phyloP scores from a whole-genome alignment of 2,113 vertebrate species.

The Pterocles burchelli region DNA sequence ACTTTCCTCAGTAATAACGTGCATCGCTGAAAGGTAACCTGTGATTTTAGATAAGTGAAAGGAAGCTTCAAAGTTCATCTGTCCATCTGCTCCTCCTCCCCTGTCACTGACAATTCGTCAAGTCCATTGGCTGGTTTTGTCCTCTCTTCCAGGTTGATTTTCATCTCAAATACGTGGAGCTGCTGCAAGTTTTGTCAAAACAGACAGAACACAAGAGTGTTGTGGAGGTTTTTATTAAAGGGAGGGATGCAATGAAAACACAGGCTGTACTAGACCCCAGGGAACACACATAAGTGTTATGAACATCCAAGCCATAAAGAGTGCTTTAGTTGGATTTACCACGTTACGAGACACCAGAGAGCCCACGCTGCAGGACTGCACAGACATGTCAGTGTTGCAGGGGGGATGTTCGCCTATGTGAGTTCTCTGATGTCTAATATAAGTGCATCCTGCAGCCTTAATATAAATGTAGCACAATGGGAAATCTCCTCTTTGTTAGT shows the following conservation, averaged over 20 bases:
- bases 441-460: neutral
- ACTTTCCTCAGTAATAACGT: neutral
- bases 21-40: neutral
- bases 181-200: neutral
- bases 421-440: neutral
- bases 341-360: neutral
- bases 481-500: neutral
- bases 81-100: neutral
- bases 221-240: neutral
- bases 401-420: neutral
- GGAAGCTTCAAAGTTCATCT: neutral
- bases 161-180: neutral
- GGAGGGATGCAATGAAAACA: neutral
- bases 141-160: neutral
- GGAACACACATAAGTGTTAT: neutral
- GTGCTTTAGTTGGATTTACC: slow-evolving; percentile 29
- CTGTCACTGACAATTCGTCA: neutral
- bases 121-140: neutral
- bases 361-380: neutral
- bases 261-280: neutral
- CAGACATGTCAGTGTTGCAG: neutral
- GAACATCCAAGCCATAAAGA: neutral
- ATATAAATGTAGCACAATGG: neutral
- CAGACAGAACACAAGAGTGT: neutral
- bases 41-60: neutral